Evolutionary conservation across 2,888 invertebrate species (phyloP), one percentile per base, ranked within the genome.

Genomic region (Zygaena filipendulae): DNA sequence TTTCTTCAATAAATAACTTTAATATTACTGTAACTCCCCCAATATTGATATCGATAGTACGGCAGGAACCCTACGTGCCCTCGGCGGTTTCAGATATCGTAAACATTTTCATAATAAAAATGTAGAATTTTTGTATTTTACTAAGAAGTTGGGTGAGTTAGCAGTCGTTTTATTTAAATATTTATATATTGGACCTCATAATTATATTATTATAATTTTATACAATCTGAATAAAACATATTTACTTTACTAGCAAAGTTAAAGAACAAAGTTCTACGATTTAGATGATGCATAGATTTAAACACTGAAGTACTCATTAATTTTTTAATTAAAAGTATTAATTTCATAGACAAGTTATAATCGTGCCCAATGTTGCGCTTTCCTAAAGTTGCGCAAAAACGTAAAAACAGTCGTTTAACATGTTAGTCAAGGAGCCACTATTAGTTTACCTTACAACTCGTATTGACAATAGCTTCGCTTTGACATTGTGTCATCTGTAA

Each of bases 1-100:
- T n/a, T n/a, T n/a, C n/a, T n/a, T n/a, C n/a, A n/a, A n/a, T n/a
- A 72, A 72, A 75, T 74, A 77, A 70, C 68, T 70, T 62, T 69
- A 69, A 77, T 79, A 79, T 77, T 71, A 72, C 58, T 62, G 61
- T 62, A 60, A 53, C 67, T 72, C 70, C 70, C 71, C 62, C 56
- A n/a, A 57, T 66, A 71, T 70, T 68, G 69, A 69, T 74, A 75
- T 66, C 69, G 66, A 72, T 75, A 71, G 69, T 59, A 52, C 54
- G 55, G 55, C 46, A 52, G 47, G 52, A 57, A 54, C 64, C 68
- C 66, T 56, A 54, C 52, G 51, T 57, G 71, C 74, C 72, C 53
- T 55, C 49, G 68, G 77, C 71, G 43, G 49, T 54, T 52, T 39
- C 68, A 67, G 71, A 40, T 36, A 43, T 59, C 25, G 36, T 27